These are phyloP conservation scores for Leucophenga montana DNA, from an alignment of 2,888 invertebrate species.

Conservation along the genomic window DNA sequence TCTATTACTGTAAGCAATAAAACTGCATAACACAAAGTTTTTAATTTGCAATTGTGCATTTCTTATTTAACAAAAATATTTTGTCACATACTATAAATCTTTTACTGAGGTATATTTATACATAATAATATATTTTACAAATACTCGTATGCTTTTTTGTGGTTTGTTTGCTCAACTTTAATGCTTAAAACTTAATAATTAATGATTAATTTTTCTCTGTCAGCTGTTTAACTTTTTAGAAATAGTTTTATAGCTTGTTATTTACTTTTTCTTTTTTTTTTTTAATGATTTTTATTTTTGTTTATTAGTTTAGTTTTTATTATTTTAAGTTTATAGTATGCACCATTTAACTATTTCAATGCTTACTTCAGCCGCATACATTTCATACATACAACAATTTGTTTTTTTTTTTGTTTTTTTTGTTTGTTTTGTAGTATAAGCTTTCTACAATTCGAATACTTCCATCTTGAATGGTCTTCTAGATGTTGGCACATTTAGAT, in stretches of 20 bases:
- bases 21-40: too few relatives aligned
- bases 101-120: constrained; percentile 9
- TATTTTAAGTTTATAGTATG: constrained; percentile 22
- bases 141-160: neutral
- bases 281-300: constrained; percentile 46
- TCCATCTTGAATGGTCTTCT: constrained; percentile 77
- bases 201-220: constrained; percentile 31
- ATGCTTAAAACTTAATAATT: constrained; percentile 44
- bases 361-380: neutral
- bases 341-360: constrained; percentile 21
- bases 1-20: too few relatives aligned
- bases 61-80: constrained; percentile 19
- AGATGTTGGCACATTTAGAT: constrained; percentile 72
- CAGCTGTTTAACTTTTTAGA: too few relatives aligned
- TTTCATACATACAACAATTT: constrained; percentile 23
- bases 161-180: constrained; percentile 34
- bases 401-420: constrained; percentile 21
- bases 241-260: too few relatives aligned
- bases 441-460: constrained; percentile 75
- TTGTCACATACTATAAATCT: neutral
- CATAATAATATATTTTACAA: constrained; percentile 14
- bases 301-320: constrained; percentile 49
- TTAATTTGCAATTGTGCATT: neutral
- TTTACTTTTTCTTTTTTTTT: constrained; percentile 21
- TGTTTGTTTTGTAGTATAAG: constrained; percentile 5